Base-by-base conservation (phyloP, 2,797 vertebrate genomes). In the Lophius americanus region DNA sequence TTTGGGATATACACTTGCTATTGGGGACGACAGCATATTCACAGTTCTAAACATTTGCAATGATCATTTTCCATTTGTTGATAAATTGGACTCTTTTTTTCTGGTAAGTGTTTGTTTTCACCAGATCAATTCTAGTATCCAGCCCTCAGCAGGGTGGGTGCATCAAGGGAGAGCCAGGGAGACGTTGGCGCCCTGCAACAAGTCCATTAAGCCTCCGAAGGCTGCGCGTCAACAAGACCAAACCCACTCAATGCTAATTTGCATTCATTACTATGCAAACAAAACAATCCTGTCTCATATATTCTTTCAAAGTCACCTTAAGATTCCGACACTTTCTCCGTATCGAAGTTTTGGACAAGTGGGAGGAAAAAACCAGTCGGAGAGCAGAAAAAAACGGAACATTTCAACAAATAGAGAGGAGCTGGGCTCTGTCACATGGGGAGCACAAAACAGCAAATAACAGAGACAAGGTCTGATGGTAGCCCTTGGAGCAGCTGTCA, bases 401-500 rank as follows among this genome's bases (percentile, higher is more conserved):
- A 78, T 83, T 88, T 86, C 75, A 68, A 87, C 87, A 93, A 93
- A 93, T 88, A 89, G 88, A 92, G 91, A 92, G 90, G 90, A 89
- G 90, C 91, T 82, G 74, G 89, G 85, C 85, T 85, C 88, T 92
- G 93, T 94, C 93, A 93, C 89, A 93, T 78, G 85, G 88, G 88
- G 91, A 89, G 88, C 91, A 92, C 90, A 90, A 93, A 94, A 94
- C 91, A 93, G 92, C 92, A 93, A 94, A 94, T 94, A 95, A 94
- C 92, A 89, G 92, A 93, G 91, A 94, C 86, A 87, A 92, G 93
- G 93, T 94, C 93, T 93, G 94, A 94, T 91, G 92, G 90, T 93
- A 93, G 94, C 94, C 94, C 93, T 94, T 88, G 91, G 93, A 95
- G 94, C 94, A 94, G 94, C 94, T 95, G 94, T 95, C 94, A 95